Conservation (phyloP, 2,888 invertebrate species). For the Rhaphigaster nebulosa region DNA sequence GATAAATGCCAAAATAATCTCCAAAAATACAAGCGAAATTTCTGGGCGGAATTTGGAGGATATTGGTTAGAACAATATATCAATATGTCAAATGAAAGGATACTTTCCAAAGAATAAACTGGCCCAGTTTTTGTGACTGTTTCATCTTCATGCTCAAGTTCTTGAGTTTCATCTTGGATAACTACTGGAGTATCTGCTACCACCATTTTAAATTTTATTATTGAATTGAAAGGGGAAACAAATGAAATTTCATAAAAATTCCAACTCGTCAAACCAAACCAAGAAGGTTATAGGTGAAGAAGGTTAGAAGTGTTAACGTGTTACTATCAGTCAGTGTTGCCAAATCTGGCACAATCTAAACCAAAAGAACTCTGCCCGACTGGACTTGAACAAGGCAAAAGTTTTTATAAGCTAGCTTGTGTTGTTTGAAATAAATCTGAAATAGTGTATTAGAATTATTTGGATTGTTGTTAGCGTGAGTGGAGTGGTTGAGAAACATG, state of each 20-base stretch:
- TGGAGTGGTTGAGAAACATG: too few species aligned
- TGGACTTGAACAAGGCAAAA: too few species aligned
- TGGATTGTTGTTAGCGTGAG: too few species aligned
- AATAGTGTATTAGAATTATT: too few species aligned
- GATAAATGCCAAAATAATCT: neutral
- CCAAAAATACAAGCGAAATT: neutral
- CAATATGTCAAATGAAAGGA: conserved; percentile 55
- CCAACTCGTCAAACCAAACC: neutral
- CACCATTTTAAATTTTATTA: conserved; percentile 56
- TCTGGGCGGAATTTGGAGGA: neutral
- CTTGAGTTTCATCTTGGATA: conserved; percentile 57
- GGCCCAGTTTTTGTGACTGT: conserved; percentile 58
- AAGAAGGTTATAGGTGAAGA: neutral
- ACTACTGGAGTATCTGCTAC: conserved; percentile 59
- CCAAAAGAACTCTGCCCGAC: too few species aligned
- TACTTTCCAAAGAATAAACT: conserved; percentile 64
- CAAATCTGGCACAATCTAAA: too few species aligned
- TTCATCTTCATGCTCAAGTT: conserved; percentile 35
- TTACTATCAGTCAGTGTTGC: neutral
- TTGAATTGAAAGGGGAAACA: neutral
- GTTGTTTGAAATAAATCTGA: too few species aligned
- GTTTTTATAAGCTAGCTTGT: too few species aligned
- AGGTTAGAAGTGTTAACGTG: neutral
- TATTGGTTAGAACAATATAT: neutral
- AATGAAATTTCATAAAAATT: neutral